Evolutionary conservation across 2,113 vertebrate genomes (phyloP), one percentile per base, ranked within the genome.

Genomic region (Sprattus sprattus): DNA sequence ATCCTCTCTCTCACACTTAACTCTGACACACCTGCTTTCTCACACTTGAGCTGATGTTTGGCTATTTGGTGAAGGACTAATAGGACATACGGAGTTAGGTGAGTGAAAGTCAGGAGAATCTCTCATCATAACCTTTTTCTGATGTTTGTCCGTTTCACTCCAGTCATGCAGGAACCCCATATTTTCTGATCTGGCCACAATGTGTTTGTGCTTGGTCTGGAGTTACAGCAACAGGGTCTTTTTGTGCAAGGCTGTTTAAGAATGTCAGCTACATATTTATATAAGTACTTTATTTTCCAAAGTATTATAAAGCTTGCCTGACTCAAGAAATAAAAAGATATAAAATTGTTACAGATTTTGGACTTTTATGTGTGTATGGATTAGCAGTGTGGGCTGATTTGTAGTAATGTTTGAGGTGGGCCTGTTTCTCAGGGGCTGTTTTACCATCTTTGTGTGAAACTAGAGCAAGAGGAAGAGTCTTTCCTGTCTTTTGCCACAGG

Each of bases 201-300:
- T 39, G 71, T 78, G 71, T 15, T 28, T 78, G 10, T 75, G 67
- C 25, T 67, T 78, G 71, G 32, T 78, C 28, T 39, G 71, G 28
- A 78, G 71, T 78, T 28, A 75, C 20, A 64, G 22, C 25, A 28
- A 78, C 71, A 78, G 71, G 13, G 28, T 39, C 39, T 39, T 39
- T 39, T 2, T 39, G 39, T 78, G 71, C 28, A n/a, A 32, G 16
- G 71, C 71, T 78, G 71, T 39, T 16, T 32, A 78, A 78, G 64
- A 71, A 13, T 25, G 64, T 71, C 64, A 71, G 71, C 71, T 78
- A 78, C 71, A 78, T 39, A 78, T 32, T 78, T 78, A 78, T 32
- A 78, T 78, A 78, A 39, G 32, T 39, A 78, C 71, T 39, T 78
- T 78, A 78, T 78, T 75, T 75, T 75, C 67, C 67, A 75, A 78